These are phyloP conservation scores for Lasioglossum lativentre DNA, from an alignment of 2,888 invertebrate species.

Conservation along the genomic window DNA sequence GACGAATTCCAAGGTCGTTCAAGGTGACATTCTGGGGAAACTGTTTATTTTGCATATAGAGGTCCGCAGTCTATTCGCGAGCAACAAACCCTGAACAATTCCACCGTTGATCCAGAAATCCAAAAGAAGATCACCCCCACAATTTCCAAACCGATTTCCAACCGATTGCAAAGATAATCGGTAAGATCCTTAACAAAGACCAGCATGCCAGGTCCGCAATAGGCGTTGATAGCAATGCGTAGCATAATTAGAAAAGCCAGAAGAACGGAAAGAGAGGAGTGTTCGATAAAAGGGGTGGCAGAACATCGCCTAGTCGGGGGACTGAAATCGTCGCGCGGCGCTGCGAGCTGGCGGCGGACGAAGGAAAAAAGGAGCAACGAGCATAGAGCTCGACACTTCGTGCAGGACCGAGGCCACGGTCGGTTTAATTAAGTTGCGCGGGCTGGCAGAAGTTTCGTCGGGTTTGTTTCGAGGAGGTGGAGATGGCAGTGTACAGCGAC, in stretches of 20 bases:
- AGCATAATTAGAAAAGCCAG: not conserved
- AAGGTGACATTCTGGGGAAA: not conserved
- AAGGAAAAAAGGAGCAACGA: slow-evolving; percentile 43
- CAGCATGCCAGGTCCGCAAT: too few relatives aligned
- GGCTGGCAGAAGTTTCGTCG: slow-evolving; percentile 77
- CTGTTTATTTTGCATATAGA: not conserved
- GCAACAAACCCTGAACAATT: too few relatives aligned
- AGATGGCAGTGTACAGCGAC: slow-evolving; percentile 71
- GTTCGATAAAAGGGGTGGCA: slow-evolving; percentile 8
- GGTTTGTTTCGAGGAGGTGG: slow-evolving; percentile 71
- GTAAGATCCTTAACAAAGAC: not conserved
- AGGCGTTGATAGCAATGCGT: not conserved
- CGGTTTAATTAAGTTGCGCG: slow-evolving; percentile 79
- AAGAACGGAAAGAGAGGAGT: not conserved
- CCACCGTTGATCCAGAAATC: not conserved
- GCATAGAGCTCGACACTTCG: slow-evolving; percentile 73
- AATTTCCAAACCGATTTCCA: not conserved
- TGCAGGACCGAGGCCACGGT: slow-evolving; percentile 74
- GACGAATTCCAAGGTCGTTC: too few relatives aligned
- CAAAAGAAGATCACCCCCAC: not conserved
- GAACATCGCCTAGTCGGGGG: not conserved
- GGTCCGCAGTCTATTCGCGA: not conserved
- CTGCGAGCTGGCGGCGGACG: slow-evolving; percentile 16
- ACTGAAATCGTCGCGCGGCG: slow-evolving; percentile 22
- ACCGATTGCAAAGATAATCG: not conserved